Conservation (phyloP, 2,888 invertebrate genomes). For the Nycteola revayana region DNA sequence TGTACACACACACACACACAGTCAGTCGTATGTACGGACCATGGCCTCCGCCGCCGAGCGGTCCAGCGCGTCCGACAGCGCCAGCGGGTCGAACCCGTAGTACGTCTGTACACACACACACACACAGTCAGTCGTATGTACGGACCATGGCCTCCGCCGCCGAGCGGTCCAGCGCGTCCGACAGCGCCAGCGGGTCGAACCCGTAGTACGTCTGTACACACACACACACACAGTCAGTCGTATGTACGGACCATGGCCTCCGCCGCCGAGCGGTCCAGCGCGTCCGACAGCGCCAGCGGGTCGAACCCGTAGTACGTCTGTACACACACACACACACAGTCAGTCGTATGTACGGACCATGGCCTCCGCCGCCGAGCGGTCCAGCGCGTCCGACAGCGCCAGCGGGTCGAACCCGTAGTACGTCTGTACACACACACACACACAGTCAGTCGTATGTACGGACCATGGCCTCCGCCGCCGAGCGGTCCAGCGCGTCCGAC, state of each 20-base stretch:
- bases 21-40: no score
- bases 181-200: constrained; percentile 61
- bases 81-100: constrained; percentile 27
- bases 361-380: constrained; percentile 63
- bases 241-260: constrained; percentile 93
- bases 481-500: constrained; percentile 86
- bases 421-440: constrained; percentile 81
- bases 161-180: constrained; percentile 85
- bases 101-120: constrained; percentile 58
- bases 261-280: constrained; percentile 87
- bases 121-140: constrained; percentile 85
- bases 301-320: constrained; percentile 34
- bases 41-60: constrained; percentile 89
- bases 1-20: neutral
- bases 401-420: constrained; percentile 83
- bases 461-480: constrained; percentile 93
- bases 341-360: no score
- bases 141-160: constrained; percentile 94
- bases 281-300: constrained; percentile 62
- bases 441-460: constrained; percentile 84
- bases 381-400: constrained; percentile 82
- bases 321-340: no score
- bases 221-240: constrained; percentile 83
- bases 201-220: constrained; percentile 31
- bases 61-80: constrained; percentile 89